Evolutionary conservation across 2,888 invertebrate genomes (phyloP), one percentile per base, ranked within the genome.

Genomic region (Dolichopus griseipennis): DNA sequence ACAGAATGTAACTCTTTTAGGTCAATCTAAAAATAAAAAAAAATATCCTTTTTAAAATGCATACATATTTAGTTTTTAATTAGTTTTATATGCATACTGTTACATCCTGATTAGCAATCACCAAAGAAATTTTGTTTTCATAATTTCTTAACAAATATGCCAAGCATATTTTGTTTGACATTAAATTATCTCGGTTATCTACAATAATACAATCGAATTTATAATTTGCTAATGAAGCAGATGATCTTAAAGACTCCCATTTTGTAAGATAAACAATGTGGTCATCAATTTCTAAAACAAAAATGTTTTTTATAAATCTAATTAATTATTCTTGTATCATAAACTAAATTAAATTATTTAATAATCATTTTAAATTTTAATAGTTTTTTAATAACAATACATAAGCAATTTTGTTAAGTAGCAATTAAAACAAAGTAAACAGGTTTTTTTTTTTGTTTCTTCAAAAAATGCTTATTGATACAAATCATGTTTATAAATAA

Each of bases 61-160:
- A 27, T 4, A 27, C 27, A 27, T 27, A 27, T 43, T 43, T 15
- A 18, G 6, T 52, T 52, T 52, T 52, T 43, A 2, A 61, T 65
- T 61, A 21, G 22, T 37, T 65, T n/a, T 62, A 22, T 22, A 21
- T 34, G 52, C 64, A n/a, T 20, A 80, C 80, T 69, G 81, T 79
- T 61, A 80, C 74, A 70, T 80, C 80, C 67, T 74, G 73, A 73
- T 78, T 79, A 10, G 81, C 79, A 68, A 80, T 76, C 69, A 81
- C 71, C 68, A 81, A 72, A 67, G 79, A 76, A 61, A 77, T 75
- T 70, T 76, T 77, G 18, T 76, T 74, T 71, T 79, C 79, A 69
- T 75, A 81, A 67, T 79, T 76, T 70, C 78, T 77, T 4, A 81
- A 68, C 34, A 80, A 73, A 75, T 79, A 78, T 18, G 78, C 78